Conservation (phyloP, 2,888 invertebrate species). For the Lasius platythorax region DNA sequence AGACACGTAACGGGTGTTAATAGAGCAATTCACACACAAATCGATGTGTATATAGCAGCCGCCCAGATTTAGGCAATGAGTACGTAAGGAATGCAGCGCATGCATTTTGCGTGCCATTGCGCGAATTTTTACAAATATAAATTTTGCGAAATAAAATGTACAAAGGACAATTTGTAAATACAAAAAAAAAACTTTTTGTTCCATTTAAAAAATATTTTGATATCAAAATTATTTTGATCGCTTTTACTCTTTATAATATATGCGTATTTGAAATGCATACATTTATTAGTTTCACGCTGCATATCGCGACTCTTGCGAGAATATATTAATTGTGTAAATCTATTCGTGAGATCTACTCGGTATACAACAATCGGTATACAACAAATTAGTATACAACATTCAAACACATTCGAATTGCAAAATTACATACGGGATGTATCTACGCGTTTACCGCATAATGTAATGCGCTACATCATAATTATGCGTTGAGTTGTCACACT, state of each 20-base stretch:
- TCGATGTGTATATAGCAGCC: not conserved
- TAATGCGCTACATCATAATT: conserved; percentile 27
- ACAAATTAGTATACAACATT: not conserved
- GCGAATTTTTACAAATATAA: not conserved
- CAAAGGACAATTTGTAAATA: not conserved
- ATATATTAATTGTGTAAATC: conserved; percentile 10
- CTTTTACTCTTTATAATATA: not conserved
- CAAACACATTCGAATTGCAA: conserved; percentile 18
- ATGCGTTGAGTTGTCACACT: conserved; percentile 22
- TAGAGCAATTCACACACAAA: not conserved
- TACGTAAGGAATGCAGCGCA: not conserved
- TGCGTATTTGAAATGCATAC: not conserved
- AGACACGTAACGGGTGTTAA: not conserved
- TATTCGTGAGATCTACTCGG: too few relatives aligned
- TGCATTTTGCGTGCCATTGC: not conserved
- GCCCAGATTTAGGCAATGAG: not conserved
- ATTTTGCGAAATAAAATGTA: not conserved
- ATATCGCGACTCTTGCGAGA: not conserved
- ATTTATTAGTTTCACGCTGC: not conserved
- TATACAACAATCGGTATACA: too few relatives aligned
- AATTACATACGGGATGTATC: not conserved
- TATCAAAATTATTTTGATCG: not conserved
- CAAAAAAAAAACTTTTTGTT: not conserved
- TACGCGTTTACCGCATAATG: conserved; percentile 5
- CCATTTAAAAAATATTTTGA: not conserved